A percentile compares a stretch with the other conserved stretches of the same genome.
phyloP scores from a whole-genome alignment of 2,113 vertebrate species.

The Epinephelus lanceolatus region DNA sequence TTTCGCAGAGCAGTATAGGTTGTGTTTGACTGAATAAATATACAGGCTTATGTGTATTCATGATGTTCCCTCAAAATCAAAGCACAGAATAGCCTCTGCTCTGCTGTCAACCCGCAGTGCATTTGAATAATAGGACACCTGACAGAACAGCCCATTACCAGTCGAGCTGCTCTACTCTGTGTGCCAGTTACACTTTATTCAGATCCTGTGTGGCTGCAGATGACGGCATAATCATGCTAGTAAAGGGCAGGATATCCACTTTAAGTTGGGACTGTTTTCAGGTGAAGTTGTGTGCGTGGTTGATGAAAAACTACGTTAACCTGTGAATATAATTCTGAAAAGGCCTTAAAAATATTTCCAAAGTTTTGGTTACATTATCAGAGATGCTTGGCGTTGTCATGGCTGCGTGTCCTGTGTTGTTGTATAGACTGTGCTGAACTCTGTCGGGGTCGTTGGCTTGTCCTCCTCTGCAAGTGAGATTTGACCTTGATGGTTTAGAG shows the following conservation, averaged over 20 bases:
- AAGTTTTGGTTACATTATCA: neutral
- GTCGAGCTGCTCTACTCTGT: neutral
- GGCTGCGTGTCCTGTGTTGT: neutral
- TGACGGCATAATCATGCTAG: neutral
- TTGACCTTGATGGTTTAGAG: neutral
- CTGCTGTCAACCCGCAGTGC: conserved; percentile 3
- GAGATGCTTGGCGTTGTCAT: neutral
- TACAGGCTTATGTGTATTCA: neutral
- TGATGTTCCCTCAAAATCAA: neutral
- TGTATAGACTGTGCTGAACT: neutral
- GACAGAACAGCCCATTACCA: conserved; percentile 8
- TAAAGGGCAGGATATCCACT: neutral
- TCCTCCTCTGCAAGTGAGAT: neutral
- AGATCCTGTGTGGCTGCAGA: neutral
- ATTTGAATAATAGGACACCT: conserved; percentile 43
- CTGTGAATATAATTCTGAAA: conserved; percentile 7
- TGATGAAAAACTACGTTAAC: neutral
- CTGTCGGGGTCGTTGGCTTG: neutral
- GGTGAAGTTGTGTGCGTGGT: neutral
- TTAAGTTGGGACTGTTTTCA: neutral
- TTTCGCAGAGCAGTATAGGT: neutral
- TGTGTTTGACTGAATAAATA: conserved; percentile 19
- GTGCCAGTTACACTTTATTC: conserved; percentile 1
- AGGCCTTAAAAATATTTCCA: neutral
- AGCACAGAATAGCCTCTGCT: conserved; percentile 6